Evolutionary conservation across 1,140 invertebrate species (phyloP).

Genomic region (Pseudomyrmex pallidus): DNA sequence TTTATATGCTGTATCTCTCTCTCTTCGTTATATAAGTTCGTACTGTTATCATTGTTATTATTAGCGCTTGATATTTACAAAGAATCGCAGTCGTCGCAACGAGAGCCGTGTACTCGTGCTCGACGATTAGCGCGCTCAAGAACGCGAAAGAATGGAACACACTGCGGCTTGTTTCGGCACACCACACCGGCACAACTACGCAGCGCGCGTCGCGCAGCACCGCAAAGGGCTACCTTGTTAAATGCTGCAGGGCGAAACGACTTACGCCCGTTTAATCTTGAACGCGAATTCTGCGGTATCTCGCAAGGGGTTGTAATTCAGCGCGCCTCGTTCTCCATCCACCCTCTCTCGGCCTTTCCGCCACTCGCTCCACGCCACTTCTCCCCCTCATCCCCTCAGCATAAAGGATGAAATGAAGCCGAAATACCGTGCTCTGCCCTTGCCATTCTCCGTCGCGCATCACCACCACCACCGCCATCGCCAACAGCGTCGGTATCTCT

Average conservation of each 20-base stretch:
- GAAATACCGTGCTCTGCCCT: constrained; percentile 80
- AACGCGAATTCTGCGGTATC: constrained; percentile 84
- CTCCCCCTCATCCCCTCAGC: constrained; percentile 22
- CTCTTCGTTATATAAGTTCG: background rate
- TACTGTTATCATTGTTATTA: background rate
- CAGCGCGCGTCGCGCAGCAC: constrained; percentile 35
- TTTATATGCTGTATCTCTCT: too few relatives aligned
- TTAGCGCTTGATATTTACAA: background rate
- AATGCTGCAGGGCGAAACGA: constrained; percentile 78
- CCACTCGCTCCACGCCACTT: background rate
- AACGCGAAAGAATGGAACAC: constrained; percentile 14
- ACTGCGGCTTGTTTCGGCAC: too few relatives aligned
- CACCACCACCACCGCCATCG: constrained; percentile 46
- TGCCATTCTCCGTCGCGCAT: constrained; percentile 61
- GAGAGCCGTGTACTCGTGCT: background rate
- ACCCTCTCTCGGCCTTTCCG: constrained; percentile 15
- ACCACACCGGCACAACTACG: constrained; percentile 16
- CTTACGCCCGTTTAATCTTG: constrained; percentile 85
- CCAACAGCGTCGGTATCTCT: constrained; percentile 41
- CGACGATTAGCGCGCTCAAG: constrained; percentile 12
- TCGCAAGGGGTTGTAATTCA: constrained; percentile 84
- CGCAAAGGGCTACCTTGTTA: constrained; percentile 71
- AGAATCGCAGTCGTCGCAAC: background rate
- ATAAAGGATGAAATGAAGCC: constrained; percentile 83
- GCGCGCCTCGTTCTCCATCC: constrained; percentile 70